phyloP scores from a whole-genome alignment of 2,113 vertebrate species.

The Hippocampus mohnikei region DNA sequence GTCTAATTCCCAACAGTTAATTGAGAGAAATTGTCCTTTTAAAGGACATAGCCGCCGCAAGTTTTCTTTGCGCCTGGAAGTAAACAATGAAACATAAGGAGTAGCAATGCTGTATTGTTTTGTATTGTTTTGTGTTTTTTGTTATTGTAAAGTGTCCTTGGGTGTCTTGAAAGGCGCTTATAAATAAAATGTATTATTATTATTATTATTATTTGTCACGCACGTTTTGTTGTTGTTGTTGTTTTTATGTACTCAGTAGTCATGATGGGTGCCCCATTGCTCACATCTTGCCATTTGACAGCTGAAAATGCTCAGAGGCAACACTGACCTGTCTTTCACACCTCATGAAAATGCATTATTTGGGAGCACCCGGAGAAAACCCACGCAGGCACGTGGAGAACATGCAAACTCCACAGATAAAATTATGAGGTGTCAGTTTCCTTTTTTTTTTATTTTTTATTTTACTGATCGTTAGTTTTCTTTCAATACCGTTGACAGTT shows the following conservation, averaged over 20 bases:
- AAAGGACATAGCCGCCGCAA: slow-evolving; percentile 37
- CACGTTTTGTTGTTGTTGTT: slow-evolving; percentile 23
- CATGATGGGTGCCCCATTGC: not conserved
- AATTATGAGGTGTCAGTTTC: too few species aligned
- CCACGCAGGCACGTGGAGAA: too few species aligned
- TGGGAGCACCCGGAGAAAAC: too few species aligned
- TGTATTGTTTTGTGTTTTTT: too few species aligned
- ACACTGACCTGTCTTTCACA: not conserved
- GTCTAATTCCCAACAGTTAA: slow-evolving; percentile 60
- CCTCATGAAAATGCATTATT: not conserved
- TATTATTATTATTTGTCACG: too few species aligned
- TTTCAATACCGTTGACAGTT: too few species aligned
- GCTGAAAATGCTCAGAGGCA: not conserved
- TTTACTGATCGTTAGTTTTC: too few species aligned
- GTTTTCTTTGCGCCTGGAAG: slow-evolving; percentile 35
- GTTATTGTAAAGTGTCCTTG: too few species aligned
- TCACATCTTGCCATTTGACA: not conserved
- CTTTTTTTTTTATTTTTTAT: too few species aligned
- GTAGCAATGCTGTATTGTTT: slow-evolving; percentile 36
- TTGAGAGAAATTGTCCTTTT: slow-evolving; percentile 41
- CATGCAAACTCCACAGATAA: too few species aligned
- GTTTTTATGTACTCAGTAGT: not conserved
- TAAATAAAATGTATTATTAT: too few species aligned
- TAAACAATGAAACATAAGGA: slow-evolving; percentile 47
- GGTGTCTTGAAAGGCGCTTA: too few species aligned